Evolutionary conservation across 2,113 vertebrate genomes (phyloP), one percentile per base, ranked within the genome.

Genomic region (Ceyx cyanopectus): DNA sequence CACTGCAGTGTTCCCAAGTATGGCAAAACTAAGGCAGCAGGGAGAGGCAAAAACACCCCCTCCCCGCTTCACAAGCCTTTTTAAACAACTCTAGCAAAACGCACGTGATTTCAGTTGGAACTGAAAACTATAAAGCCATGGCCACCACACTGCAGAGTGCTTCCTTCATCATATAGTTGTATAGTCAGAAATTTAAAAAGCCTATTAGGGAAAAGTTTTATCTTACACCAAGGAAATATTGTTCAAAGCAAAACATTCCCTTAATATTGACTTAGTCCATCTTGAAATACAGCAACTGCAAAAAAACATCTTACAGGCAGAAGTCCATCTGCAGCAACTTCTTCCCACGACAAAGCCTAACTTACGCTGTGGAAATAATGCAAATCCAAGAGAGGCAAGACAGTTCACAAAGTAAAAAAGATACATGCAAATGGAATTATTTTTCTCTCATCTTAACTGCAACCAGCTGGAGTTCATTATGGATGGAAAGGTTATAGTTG

Each of bases 1-100:
- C 81, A 92, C 82, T 90, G 87, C 37, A 12, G 6, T 8, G 8
- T 85, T 94, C 68, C 81, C 80, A 88, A 89, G 85, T 61, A 83
- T 7, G 20, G 93, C 16, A 15, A 83, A 32, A 63, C 32, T 56
- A 68, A 81, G 77, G 80, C 86, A 89, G 45, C 1, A 0, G 26
- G 76, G 19, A 84, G 16, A 78, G 37, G 22, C 45, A 84, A 30
- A 53, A 75, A 72, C 2, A 2, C 5, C 4, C 11, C 34, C 53
- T 18, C 48, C 18, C 43, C 43, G 12, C n/a, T 94, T 79, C 57
- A 57, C 32, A 81, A 68, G 12, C 13, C 41, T 54, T 79, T 78
- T 54, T 22, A 61, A 63, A 37, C 14, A 89, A 18, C 37, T 78
- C 30, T 0, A 66, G 62, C 7, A 72, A 53, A 89, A 68, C 0